Conservation (phyloP, 2,888 invertebrate species). For the Synergus gifuensis region DNA sequence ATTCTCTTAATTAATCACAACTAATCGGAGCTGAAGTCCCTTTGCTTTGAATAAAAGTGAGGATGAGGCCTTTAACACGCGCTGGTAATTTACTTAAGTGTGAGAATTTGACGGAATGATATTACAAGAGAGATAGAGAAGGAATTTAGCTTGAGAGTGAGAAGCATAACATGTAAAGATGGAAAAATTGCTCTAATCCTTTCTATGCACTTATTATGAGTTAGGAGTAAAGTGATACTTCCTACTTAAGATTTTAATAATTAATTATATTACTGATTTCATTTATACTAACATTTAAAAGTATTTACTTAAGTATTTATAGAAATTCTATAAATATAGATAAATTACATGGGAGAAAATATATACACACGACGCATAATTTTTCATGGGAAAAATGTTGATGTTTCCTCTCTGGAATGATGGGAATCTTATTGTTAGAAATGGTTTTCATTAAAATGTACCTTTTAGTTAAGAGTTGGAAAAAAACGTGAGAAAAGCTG, state of each 20-base stretch:
- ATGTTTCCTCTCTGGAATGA: background rate
- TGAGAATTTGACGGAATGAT: conserved; percentile 37
- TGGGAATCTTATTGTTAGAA: background rate
- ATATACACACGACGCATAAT: too few relatives aligned
- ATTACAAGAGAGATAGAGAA: conserved; percentile 18
- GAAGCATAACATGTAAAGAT: background rate
- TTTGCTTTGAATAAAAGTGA: background rate
- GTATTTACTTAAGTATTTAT: background rate
- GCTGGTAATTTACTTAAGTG: conserved; percentile 38
- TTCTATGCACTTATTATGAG: conserved; percentile 5
- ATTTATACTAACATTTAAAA: background rate
- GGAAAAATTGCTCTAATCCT: background rate
- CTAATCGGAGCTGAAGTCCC: conserved; percentile 7
- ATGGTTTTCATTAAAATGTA: background rate
- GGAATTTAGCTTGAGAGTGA: background rate
- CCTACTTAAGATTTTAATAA: background rate
- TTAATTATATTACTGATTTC: background rate
- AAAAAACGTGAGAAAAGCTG: background rate
- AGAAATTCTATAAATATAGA: background rate
- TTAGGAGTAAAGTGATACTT: conserved; percentile 25
- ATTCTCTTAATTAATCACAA: conserved; percentile 32
- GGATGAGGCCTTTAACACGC: conserved; percentile 23
- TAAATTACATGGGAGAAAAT: too few relatives aligned
- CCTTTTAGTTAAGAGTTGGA: background rate
- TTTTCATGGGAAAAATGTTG: too few relatives aligned